Conservation (phyloP, 2,113 vertebrate species). For the Lynx canadensis region DNA sequence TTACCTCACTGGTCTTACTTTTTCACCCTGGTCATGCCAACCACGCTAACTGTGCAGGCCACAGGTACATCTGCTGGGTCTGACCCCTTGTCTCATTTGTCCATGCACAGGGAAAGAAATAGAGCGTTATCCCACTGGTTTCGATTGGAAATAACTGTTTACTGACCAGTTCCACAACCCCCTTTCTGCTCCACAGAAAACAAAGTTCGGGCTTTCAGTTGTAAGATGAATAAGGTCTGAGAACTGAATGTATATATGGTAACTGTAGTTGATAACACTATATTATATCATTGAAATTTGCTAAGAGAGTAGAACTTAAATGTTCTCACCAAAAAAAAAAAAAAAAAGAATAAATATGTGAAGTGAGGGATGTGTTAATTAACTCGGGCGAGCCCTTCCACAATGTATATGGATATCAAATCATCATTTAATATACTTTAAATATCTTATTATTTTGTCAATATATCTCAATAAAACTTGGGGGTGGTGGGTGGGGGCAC, state of each 20-base stretch:
- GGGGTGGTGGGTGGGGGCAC: fast-evolving
- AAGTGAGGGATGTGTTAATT: not conserved
- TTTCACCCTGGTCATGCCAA: not conserved
- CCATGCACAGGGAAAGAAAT: not conserved
- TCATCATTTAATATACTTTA: not conserved
- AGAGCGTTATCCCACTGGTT: not conserved
- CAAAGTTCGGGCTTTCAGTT: not conserved
- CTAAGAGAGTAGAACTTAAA: not conserved
- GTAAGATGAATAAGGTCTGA: not conserved
- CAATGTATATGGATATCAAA: not conserved
- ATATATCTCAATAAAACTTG: not conserved
- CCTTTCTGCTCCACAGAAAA: not conserved
- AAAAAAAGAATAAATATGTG: not conserved
- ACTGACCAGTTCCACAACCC: not conserved
- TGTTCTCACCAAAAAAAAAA: not conserved
- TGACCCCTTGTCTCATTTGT: not conserved
- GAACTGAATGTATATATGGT: not conserved
- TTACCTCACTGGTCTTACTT: not conserved
- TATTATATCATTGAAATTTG: not conserved
- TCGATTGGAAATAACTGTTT: not conserved
- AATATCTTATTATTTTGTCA: not conserved
- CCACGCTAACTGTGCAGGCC: not conserved
- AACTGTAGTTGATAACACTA: not conserved
- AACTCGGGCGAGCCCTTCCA: not conserved
- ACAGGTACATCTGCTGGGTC: not conserved